Evolutionary conservation across 2,797 vertebrate species (phyloP).

Genomic region (Pantherophis alleghaniensis): DNA sequence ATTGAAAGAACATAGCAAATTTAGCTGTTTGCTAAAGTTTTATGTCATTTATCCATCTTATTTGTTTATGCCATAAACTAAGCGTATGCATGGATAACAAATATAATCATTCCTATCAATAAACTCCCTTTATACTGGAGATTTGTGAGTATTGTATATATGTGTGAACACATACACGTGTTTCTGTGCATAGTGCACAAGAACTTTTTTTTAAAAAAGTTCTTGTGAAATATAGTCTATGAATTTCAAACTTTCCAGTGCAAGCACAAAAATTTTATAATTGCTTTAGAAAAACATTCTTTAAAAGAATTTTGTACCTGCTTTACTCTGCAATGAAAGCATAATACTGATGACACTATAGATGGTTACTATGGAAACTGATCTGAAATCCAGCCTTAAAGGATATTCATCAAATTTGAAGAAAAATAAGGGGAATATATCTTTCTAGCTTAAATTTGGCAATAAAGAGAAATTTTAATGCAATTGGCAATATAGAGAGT

Average conservation of each 20-base stretch:
- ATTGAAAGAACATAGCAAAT: background rate
- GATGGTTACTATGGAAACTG: slow-evolving; percentile 25
- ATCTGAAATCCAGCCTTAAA: slow-evolving; percentile 14
- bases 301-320: background rate
- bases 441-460: background rate
- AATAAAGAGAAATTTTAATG: background rate
- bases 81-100: background rate
- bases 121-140: background rate
- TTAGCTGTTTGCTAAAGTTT: background rate
- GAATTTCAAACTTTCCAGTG: background rate
- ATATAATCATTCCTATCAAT: background rate
- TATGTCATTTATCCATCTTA: background rate
- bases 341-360: slow-evolving; percentile 25
- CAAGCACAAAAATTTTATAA: background rate
- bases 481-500: background rate
- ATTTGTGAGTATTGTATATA: background rate
- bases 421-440: slow-evolving; percentile 1
- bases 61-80: background rate
- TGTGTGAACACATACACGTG: background rate
- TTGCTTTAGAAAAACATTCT: background rate
- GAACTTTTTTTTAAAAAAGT: background rate
- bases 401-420: background rate
- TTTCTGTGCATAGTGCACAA: background rate
- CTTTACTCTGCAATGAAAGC: slow-evolving; percentile 30
- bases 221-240: background rate